Conservation (phyloP, 2,113 vertebrate species). For the Aramus guarauna region DNA sequence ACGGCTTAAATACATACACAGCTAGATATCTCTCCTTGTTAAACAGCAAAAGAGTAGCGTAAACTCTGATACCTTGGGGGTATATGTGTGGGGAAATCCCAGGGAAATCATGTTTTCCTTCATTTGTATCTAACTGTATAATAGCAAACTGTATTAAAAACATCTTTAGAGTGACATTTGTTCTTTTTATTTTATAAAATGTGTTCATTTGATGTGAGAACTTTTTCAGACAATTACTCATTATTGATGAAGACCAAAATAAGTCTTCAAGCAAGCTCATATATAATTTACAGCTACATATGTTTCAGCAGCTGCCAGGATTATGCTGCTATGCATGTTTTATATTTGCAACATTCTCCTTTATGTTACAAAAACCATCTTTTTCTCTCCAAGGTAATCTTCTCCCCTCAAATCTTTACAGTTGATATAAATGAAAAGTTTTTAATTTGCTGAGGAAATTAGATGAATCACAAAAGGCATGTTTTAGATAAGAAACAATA, state of each 20-base stretch:
- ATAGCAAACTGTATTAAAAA: not conserved
- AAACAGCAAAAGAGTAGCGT: not conserved
- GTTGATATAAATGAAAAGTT: not conserved
- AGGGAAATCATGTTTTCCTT: not conserved
- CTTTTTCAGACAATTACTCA: constrained; percentile 46
- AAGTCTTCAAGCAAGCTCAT: constrained; percentile 29
- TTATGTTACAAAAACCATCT: not conserved
- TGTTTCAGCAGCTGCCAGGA: constrained; percentile 35
- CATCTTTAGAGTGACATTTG: constrained; percentile 5
- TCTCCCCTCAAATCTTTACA: not conserved
- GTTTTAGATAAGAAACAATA: not conserved
- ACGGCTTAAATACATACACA: not conserved
- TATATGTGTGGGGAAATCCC: not conserved
- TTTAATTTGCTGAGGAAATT: not conserved
- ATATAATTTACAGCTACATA: constrained; percentile 54
- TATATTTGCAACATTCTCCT: constrained; percentile 5
- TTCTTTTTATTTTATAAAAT: constrained; percentile 36
- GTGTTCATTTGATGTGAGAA: not conserved
- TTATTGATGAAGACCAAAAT: constrained; percentile 64
- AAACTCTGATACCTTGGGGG: not conserved
- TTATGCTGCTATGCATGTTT: not conserved
- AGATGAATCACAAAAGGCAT: not conserved
- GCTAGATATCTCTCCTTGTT: not conserved
- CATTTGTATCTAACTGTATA: not conserved
- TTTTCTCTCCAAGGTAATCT: not conserved